Conservation (phyloP, 2,888 invertebrate species). For the Dryocosmus kuriphilus region DNA sequence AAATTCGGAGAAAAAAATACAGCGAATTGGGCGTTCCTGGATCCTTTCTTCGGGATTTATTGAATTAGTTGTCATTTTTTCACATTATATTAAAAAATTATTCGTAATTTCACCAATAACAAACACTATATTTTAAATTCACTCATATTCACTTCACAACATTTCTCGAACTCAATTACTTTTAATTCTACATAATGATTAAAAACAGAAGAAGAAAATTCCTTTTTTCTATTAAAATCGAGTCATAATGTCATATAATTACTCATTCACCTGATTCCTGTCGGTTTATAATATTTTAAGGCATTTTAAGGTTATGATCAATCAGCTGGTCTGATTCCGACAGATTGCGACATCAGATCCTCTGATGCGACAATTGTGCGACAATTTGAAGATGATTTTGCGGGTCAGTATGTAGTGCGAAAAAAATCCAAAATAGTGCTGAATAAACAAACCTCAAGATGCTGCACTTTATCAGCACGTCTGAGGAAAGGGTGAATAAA, state of each 20-base stretch:
- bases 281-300: no score
- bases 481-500: neutral
- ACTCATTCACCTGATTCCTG: no score
- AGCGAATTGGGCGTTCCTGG: slow-evolving; percentile 87
- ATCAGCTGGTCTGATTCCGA: no score
- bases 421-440: neutral
- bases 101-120: neutral
- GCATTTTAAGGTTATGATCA: no score
- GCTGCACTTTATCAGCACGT: neutral
- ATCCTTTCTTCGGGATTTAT: slow-evolving; percentile 78
- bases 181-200: no score
- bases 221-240: neutral
- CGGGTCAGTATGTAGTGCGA: neutral
- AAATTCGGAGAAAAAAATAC: slow-evolving; percentile 90
- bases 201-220: neutral
- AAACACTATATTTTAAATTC: neutral
- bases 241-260: no score
- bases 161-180: neutral
- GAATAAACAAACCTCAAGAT: neutral
- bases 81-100: neutral
- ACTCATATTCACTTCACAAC: neutral
- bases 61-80: slow-evolving; percentile 53
- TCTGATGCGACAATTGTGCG: no score
- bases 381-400: no score
- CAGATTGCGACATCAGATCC: no score